A percentile compares a stretch with the other conserved stretches of the same genome.
These are phyloP conservation scores for Rattus norvegicus DNA, from an alignment of 2,113 vertebrate genomes.

Conservation along the genomic window DNA sequence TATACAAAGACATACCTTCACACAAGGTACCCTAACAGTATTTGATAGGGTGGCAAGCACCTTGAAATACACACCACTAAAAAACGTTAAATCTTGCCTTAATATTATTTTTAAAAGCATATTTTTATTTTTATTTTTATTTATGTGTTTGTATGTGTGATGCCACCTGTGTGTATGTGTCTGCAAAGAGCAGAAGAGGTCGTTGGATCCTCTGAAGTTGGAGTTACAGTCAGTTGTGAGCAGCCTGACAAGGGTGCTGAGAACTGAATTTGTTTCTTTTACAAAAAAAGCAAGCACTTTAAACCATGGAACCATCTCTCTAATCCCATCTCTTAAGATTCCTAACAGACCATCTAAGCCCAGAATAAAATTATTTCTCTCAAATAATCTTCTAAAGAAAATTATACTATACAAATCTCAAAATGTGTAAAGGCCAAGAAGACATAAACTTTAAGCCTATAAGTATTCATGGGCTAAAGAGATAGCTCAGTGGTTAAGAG, in stretches of 20 bases:
- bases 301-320: not conserved
- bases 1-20: too few species aligned
- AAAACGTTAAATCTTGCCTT: not conserved
- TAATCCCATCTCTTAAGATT: not conserved
- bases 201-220: not conserved
- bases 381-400: constrained; percentile 21
- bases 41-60: not conserved
- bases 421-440: not conserved
- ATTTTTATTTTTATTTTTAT: not conserved
- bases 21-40: too few species aligned
- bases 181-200: not conserved
- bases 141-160: not conserved
- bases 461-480: not conserved
- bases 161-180: not conserved
- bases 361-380: not conserved
- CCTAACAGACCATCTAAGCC: not conserved
- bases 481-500: not conserved
- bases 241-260: not conserved
- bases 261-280: not conserved
- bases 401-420: not conserved
- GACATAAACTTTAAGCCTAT: not conserved
- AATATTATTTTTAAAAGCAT: not conserved
- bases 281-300: not conserved
- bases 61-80: not conserved
- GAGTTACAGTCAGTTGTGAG: too few species aligned